Evolutionary conservation across 2,888 invertebrate genomes (phyloP).

Genomic region (Oligia strigilis): DNA sequence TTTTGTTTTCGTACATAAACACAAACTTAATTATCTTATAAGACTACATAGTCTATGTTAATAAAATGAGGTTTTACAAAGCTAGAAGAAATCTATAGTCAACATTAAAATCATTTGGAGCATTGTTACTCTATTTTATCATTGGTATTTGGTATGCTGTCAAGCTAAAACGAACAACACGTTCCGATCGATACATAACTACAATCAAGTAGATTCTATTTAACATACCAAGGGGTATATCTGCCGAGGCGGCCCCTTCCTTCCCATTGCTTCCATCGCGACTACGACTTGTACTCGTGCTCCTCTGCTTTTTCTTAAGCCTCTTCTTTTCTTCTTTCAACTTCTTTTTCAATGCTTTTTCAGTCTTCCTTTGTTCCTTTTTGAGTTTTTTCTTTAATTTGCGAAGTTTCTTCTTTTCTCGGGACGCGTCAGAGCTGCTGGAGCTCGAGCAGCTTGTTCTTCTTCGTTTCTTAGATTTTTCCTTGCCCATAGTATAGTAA

Average conservation of each 20-base stretch:
- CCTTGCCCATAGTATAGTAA: constrained; percentile 80
- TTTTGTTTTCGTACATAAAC: not conserved
- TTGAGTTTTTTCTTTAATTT: constrained; percentile 90
- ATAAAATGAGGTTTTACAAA: not conserved
- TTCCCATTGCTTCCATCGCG: constrained; percentile 69
- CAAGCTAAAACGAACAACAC: not conserved
- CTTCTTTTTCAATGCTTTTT: constrained; percentile 89
- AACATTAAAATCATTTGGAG: constrained; percentile 12
- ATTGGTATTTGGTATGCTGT: constrained; percentile 9
- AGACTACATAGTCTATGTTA: not conserved
- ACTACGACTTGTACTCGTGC: constrained; percentile 73
- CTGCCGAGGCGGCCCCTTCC: constrained; percentile 75
- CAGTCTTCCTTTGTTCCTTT: constrained; percentile 89
- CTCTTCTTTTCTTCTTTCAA: constrained; percentile 86
- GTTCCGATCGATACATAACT: constrained; percentile 33
- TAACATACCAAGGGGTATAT: constrained; percentile 85
- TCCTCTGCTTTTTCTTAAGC: constrained; percentile 79
- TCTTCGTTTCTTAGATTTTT: constrained; percentile 84
- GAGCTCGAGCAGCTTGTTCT: constrained; percentile 81
- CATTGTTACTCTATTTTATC: not conserved
- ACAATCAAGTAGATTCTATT: constrained; percentile 10
- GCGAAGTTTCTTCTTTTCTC: constrained; percentile 88
- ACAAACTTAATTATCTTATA: not conserved
- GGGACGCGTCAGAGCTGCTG: constrained; percentile 85
- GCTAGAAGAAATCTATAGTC: not conserved